A percentile compares a stretch with the other conserved stretches of the same genome.
phyloP scores from a whole-genome alignment of 2,113 vertebrate species.

The Seriola dumerili region DNA sequence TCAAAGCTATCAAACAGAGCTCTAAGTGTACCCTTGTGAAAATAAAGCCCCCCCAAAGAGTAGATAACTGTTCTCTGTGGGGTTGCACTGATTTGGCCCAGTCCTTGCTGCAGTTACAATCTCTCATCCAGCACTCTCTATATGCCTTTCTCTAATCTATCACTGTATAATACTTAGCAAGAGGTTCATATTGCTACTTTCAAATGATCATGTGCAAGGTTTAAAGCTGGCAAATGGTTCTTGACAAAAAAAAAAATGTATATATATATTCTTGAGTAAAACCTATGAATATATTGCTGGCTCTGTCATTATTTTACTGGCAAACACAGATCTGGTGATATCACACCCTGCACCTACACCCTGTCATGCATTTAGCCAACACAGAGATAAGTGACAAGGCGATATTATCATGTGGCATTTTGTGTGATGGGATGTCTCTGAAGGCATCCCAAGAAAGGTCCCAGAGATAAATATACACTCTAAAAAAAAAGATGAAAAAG shows the following conservation, averaged over 20 bases:
- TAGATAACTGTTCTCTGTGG: conserved; percentile 23
- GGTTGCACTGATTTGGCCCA: conserved; percentile 13
- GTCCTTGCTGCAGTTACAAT: background rate
- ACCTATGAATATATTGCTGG: background rate
- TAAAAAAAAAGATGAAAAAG: conserved; percentile 2
- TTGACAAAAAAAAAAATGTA: background rate
- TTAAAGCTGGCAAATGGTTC: background rate
- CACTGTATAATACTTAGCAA: background rate
- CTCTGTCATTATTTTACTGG: conserved; percentile 14
- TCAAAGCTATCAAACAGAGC: conserved; percentile 43
- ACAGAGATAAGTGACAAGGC: conserved; percentile 37
- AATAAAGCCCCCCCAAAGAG: conserved; percentile 41
- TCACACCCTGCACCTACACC: conserved; percentile 20
- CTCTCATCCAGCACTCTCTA: background rate
- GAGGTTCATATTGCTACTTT: background rate
- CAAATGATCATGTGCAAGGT: background rate
- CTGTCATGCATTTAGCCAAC: conserved; percentile 12
- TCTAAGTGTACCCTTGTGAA: conserved; percentile 43
- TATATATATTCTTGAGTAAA: background rate
- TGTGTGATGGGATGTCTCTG: conserved; percentile 43
- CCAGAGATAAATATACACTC: conserved; percentile 33
- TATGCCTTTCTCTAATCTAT: background rate
- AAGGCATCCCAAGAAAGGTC: conserved; percentile 32
- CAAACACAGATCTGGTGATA: conserved; percentile 32
- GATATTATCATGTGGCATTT: conserved; percentile 51